Base-by-base conservation (phyloP, 35 echinoderm and acorn worm species). In the Patiria miniata region DNA sequence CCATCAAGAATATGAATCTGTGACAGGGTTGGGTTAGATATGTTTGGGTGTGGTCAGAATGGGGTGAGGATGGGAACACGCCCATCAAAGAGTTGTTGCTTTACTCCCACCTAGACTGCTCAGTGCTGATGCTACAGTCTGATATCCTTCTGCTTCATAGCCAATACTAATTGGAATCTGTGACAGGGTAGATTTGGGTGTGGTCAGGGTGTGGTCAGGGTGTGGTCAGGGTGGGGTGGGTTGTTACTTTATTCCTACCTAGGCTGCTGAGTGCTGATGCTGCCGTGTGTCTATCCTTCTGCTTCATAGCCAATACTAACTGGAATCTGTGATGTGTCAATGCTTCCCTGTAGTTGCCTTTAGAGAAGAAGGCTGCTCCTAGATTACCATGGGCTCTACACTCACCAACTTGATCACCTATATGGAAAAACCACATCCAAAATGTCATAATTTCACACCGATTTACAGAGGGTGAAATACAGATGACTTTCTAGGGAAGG, bases 81-180 rank as follows among this genome's bases (percentile, higher is more conserved):
- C 4, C n/a, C 42, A 47, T 4, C 4, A 12, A 47, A 47, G 42
- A 12, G 42, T 6, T 47, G 42, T 47, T 6, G 12, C 12, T 47
- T 47, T 47, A 47, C 12, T 47, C 42, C 42, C 12, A 12, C 42
- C 42, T 47, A 47, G 42, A 47, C 12, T 47, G 42, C 42, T 47
- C 12, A 47, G 42, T 6, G 42, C 42, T 47, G 42, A 47, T 7
- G 96, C 96, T 12, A 92, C 96, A 0, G 94, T 89, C 15, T 87
- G 91, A 12, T 61, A 59, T 98, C 96, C 61, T 98, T 98, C 86
- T 94, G 92, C 77, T 98, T 98, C 96, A 98, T 98, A 38, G 96
- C 96, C 12, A 98, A 89, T 9, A 94, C 93, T 52, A 98, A 89
- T 37, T 98, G 42, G 42, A 12, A 12, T 6, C 42, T 47, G 42